phyloP scores from a whole-genome alignment of 2,888 invertebrate species.

The Tortricodes alternella region DNA sequence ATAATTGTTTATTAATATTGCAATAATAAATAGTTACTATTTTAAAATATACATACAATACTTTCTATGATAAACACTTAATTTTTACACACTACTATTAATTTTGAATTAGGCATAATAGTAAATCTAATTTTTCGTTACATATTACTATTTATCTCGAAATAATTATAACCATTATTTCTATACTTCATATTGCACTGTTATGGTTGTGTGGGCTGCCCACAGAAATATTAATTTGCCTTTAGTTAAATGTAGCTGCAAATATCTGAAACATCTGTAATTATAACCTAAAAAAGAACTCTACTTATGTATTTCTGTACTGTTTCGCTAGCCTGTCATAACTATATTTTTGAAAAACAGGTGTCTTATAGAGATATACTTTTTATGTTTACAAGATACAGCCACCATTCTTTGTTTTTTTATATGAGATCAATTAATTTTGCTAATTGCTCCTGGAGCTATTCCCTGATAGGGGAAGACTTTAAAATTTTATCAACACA shows the following conservation, averaged over 20 bases:
- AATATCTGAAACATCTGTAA: too few relatives aligned
- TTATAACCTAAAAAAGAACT: too few relatives aligned
- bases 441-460: conserved; percentile 61
- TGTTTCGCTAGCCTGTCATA: too few relatives aligned
- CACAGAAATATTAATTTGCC: conserved; percentile 3
- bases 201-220: conserved; percentile 22
- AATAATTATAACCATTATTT: conserved; percentile 17
- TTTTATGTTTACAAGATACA: conserved; percentile 34
- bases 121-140: conserved; percentile 34
- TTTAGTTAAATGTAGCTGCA: too few relatives aligned
- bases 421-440: conserved; percentile 67
- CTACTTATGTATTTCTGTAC: too few relatives aligned
- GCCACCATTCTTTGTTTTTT: not conserved
- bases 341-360: too few relatives aligned
- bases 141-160: too few relatives aligned
- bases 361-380: conserved; percentile 45
- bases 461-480: conserved; percentile 43
- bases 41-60: conserved; percentile 56
- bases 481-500: conserved; percentile 50
- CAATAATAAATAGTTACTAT: conserved; percentile 69
- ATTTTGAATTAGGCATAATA: conserved; percentile 45
- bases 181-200: conserved; percentile 54
- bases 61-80: conserved; percentile 59
- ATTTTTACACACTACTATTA: conserved; percentile 57
- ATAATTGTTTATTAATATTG: conserved; percentile 72